Percentiles rank a stretch among this genome's conserved stretches.
phyloP scores from a whole-genome alignment of 2,797 vertebrate species.

The Saxicola maurus region DNA sequence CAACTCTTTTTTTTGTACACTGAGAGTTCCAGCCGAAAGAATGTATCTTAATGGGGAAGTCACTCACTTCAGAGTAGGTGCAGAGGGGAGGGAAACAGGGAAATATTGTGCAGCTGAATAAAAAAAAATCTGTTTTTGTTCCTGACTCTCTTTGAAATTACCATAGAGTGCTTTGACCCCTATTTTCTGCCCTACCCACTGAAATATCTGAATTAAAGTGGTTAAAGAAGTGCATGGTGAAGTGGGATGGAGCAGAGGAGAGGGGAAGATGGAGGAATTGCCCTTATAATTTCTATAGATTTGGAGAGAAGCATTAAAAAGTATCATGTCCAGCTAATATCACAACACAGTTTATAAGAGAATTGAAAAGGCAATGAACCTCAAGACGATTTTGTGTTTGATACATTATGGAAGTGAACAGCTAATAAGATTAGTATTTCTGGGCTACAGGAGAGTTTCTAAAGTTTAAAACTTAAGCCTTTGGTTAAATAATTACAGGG shows the following conservation, averaged over 20 bases:
- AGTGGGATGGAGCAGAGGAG: not conserved
- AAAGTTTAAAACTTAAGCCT: not conserved
- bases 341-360: not conserved
- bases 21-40: not conserved
- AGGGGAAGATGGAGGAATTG: not conserved
- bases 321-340: not conserved
- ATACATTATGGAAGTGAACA: not conserved
- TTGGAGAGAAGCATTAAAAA: not conserved
- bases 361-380: not conserved
- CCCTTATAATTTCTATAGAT: not conserved
- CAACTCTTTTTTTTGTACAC: not conserved
- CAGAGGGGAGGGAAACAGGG: not conserved
- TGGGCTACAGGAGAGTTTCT: not conserved
- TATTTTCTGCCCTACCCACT: not conserved
- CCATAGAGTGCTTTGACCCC: not conserved
- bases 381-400: accelerated
- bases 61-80: not conserved
- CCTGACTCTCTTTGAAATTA: not conserved
- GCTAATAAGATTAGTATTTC: not conserved
- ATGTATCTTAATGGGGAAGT: not conserved
- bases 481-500: accelerated
- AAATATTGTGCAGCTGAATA: not conserved
- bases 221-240: not conserved
- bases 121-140: not conserved
- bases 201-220: not conserved